Evolutionary conservation across 2,113 vertebrate genomes (phyloP).

Genomic region (Tiliqua scincoides): DNA sequence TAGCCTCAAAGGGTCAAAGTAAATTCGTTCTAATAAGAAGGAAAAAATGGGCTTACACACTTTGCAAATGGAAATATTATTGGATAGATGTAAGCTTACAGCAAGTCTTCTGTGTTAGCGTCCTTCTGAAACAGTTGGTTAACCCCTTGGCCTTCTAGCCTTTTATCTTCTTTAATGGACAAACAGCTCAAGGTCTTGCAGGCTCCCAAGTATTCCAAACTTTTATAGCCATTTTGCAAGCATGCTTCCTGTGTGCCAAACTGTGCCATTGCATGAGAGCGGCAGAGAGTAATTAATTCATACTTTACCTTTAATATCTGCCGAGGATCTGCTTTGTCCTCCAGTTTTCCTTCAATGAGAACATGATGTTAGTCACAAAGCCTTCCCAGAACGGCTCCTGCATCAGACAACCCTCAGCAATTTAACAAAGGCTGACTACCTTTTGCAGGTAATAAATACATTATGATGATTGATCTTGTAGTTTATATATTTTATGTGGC

Average conservation of each 20-base stretch:
- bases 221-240: not conserved
- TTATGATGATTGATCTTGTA: not conserved
- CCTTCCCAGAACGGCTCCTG: not conserved
- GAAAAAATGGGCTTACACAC: not conserved
- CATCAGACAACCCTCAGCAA: not conserved
- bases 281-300: not conserved
- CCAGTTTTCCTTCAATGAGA: not conserved
- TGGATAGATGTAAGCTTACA: not conserved
- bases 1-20: not conserved
- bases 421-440: slow-evolving; percentile 8
- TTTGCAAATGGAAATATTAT: slow-evolving; percentile 1
- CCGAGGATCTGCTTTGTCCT: not conserved
- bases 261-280: not conserved
- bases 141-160: not conserved
- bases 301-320: not conserved
- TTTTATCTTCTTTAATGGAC: not conserved
- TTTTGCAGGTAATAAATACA: not conserved
- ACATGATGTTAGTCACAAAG: slow-evolving; percentile 7
- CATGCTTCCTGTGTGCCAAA: not conserved
- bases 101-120: not conserved
- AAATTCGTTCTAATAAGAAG: not conserved
- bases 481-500: not conserved
- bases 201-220: not conserved
- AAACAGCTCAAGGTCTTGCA: not conserved
- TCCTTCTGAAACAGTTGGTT: not conserved